Evolutionary conservation across 2,797 vertebrate genomes (phyloP).

Genomic region (Sebastes paucispinis): DNA sequence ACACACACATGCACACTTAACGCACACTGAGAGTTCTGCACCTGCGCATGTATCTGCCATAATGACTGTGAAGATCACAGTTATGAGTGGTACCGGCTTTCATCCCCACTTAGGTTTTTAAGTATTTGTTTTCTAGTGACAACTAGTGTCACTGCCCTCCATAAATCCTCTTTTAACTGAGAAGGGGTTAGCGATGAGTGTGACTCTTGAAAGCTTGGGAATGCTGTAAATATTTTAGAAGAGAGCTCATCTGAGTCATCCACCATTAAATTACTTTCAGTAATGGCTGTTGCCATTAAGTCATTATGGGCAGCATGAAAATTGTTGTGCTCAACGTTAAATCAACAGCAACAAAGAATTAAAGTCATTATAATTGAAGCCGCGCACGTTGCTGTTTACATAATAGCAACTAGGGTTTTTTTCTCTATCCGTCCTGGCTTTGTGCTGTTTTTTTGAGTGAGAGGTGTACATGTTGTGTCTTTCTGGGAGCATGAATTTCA

Average conservation of each 20-base stretch:
- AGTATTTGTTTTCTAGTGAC: conserved; percentile 49
- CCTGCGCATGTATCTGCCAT: conserved; percentile 29
- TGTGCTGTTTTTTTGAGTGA: conserved; percentile 34
- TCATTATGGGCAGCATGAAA: conserved; percentile 76
- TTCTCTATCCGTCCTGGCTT: conserved; percentile 3
- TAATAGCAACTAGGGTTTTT: conserved; percentile 51
- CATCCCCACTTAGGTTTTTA: conserved; percentile 23
- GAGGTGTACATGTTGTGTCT: conserved; percentile 33
- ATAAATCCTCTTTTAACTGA: conserved; percentile 45
- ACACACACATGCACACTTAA: conserved; percentile 7
- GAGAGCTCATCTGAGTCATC: conserved; percentile 73
- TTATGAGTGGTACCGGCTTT: conserved; percentile 6
- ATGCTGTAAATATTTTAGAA: conserved; percentile 72
- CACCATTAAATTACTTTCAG: conserved; percentile 71
- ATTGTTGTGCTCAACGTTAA: conserved; percentile 68
- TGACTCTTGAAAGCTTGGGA: conserved; percentile 58
- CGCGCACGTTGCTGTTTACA: conserved; percentile 60
- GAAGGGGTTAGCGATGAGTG: conserved; percentile 41
- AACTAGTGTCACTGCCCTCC: conserved; percentile 36
- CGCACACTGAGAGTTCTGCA: conserved; percentile 26
- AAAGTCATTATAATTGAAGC: conserved; percentile 68
- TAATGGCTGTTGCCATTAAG: conserved; percentile 74
- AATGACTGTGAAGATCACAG: conserved; percentile 7
- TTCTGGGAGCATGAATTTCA: conserved; percentile 6
- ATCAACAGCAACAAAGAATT: conserved; percentile 74